Percentiles rank a stretch among this genome's conserved stretches.
Evolutionary conservation across 2,113 vertebrate genomes (phyloP).

Genomic region (Gallinago paraguaiae): DNA sequence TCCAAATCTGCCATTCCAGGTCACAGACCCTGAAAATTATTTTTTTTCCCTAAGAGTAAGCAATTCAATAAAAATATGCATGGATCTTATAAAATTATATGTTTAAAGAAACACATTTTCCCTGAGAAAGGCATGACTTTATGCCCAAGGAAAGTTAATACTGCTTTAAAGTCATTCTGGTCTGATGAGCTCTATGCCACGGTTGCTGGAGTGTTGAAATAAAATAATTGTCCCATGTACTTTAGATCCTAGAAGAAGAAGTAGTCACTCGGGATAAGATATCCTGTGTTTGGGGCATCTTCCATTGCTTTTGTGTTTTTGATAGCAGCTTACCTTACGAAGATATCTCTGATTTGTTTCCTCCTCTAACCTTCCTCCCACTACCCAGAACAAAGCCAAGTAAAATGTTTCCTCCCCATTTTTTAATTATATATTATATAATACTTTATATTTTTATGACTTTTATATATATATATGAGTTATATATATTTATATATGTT

Average conservation of each 20-base stretch:
- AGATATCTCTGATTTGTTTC: background rate
- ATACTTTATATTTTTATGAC: too few species aligned
- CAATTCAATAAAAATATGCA: background rate
- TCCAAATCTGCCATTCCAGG: background rate
- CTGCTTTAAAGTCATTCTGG: background rate
- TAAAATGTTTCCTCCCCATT: background rate
- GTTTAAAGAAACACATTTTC: background rate
- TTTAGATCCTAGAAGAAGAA: background rate
- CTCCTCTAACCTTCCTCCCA: accelerated
- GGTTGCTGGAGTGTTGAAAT: background rate
- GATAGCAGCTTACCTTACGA: background rate
- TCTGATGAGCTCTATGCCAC: background rate
- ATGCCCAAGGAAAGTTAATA: background rate
- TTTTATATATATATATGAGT: too few species aligned
- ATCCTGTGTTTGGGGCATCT: background rate
- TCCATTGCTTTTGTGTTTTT: background rate
- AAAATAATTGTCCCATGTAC: background rate
- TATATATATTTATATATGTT: too few species aligned
- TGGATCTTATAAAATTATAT: background rate
- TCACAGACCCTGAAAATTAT: background rate
- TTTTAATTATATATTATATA: background rate
- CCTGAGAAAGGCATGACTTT: background rate
- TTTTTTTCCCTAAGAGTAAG: background rate
- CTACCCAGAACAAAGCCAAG: background rate
- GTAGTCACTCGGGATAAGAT: background rate